Evolutionary conservation across 1,140 invertebrate genomes (phyloP).

Genomic region (Ylistrum balloti): DNA sequence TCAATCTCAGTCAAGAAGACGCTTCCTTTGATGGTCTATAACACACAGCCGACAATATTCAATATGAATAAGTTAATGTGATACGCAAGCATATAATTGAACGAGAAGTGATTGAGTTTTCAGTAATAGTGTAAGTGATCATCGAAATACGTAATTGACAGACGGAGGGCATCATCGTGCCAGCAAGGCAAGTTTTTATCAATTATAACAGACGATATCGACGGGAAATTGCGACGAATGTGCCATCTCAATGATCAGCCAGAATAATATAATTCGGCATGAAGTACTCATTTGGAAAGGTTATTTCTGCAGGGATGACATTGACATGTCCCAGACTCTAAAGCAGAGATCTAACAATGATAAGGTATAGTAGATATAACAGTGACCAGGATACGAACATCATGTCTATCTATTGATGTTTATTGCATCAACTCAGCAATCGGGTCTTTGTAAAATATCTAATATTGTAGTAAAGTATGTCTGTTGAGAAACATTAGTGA

Average conservation of each 20-base stretch:
- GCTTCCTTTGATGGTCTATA: neutral
- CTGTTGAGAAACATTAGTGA: too few relatives aligned
- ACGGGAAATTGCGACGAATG: neutral
- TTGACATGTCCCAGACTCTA: neutral
- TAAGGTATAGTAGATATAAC: too few relatives aligned
- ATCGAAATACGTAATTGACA: neutral
- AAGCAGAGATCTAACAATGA: neutral
- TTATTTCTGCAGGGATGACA: neutral
- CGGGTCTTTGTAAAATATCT: too few relatives aligned
- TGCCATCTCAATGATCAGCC: neutral
- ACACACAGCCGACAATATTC: neutral
- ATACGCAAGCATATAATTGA: neutral
- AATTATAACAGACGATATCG: neutral
- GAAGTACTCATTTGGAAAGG: neutral
- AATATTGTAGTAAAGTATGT: too few relatives aligned
- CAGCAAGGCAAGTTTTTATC: neutral
- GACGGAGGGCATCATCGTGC: neutral
- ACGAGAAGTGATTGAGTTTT: neutral
- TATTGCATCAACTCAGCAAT: too few relatives aligned
- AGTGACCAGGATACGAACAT: too few relatives aligned
- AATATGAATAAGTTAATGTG: neutral
- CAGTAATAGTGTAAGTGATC: slow-evolving; percentile 17
- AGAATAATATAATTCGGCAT: neutral
- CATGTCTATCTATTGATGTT: too few relatives aligned
- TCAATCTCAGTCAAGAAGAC: neutral